Base-by-base conservation (phyloP, 1,140 invertebrate species). In the Scaptomyza montana region DNA sequence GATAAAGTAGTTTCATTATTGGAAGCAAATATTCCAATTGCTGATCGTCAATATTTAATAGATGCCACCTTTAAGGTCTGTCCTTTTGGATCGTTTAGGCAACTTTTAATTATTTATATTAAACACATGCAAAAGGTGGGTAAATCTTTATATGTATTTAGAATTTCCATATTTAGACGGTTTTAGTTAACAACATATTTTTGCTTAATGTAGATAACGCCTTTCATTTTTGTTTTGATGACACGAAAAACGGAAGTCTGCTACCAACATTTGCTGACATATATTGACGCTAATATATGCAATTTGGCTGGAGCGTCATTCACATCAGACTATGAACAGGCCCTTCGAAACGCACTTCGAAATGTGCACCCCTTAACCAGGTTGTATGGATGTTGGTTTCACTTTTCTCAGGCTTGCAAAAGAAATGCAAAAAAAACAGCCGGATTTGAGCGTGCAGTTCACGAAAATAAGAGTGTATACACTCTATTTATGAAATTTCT, bases 351-450 rank as follows among this genome's bases (percentile, higher is more conserved):
- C 25, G 19, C 43, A 25, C 45, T 47, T 59, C 45, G 41, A 47
- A 47, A 45, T 45, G 21, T 41, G 43, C 45, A 19, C 56, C 43
- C 21, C 56, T 30, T n/a, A 59, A 16, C 39, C 21, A 45, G 56
- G 28, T 25, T 25, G 43, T 45, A n/a, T 45, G 12, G n/a, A 25
- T 25, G 21, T 25, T 25, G 21, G 21, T 39, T 41, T 59, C 21
- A 21, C 19, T 59, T 59, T 13, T 30, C 25, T 46, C 56, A 59
- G 33, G 56, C 56, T 25, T 59, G 56, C 41, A 59, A 49, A 28
- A 60, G 56, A 59, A 45, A 45, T 59, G 56, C 56, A 59, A 59
- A 30, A 59, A n/a, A 59, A 45, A 21, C 12, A 25, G 41, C 10
- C 41, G 39, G 41, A 10, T 59, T 45, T 21, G 55, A 59, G 39